phyloP scores from a whole-genome alignment of 2,113 vertebrate species.

The Hystrix brachyura region DNA sequence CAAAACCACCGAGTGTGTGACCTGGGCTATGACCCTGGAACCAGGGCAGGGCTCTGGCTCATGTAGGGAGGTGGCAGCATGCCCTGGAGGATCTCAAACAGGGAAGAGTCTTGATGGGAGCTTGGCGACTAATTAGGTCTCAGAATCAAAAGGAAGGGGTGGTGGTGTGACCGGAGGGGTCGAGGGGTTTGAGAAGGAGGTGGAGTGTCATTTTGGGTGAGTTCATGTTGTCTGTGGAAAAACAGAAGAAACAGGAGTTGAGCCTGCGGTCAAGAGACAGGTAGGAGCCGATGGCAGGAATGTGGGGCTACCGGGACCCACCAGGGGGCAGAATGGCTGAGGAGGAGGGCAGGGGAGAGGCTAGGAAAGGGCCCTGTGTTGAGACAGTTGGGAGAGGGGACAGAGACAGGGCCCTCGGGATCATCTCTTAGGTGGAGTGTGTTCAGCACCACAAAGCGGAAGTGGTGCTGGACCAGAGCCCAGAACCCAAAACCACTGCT shows the following conservation, averaged over 20 bases:
- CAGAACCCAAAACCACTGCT: too few species aligned
- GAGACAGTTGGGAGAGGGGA: neutral
- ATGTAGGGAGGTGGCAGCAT: neutral
- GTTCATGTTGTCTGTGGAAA: neutral
- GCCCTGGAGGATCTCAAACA: neutral
- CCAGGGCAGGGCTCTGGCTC: neutral
- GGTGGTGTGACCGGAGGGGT: neutral
- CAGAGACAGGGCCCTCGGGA: neutral
- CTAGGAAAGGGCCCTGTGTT: neutral
- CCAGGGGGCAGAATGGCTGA: neutral
- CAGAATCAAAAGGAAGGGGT: neutral
- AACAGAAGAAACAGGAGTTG: neutral
- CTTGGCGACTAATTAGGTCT: neutral
- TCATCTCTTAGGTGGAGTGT: neutral
- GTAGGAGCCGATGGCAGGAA: neutral
- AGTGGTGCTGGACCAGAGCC: too few species aligned
- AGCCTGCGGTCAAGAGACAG: neutral
- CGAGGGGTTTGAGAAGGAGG: neutral
- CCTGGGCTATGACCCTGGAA: neutral
- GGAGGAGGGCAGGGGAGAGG: neutral
- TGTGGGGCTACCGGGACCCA: neutral
- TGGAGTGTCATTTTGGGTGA: neutral
- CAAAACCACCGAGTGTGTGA: neutral
- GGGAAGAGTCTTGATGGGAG: neutral
- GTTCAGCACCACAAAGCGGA: neutral